These are phyloP conservation scores for Scolanthus callimorphus DNA, from an alignment of 92 coral and sea anemone genomes.

Conservation along the genomic window DNA sequence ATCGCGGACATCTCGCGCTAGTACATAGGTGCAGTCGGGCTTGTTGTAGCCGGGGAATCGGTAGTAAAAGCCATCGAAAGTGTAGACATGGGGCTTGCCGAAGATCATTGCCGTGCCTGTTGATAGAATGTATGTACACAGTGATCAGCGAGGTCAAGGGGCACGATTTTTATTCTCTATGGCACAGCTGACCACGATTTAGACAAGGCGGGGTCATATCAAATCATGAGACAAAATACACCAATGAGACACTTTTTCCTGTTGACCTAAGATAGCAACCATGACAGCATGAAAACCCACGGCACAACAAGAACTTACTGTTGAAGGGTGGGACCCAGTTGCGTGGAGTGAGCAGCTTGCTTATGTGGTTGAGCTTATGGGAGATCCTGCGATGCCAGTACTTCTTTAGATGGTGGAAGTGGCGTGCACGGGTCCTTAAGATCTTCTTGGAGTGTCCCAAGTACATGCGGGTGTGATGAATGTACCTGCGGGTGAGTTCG, in stretches of 20 bases:
- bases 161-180: too few relatives aligned
- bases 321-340: slow-evolving; percentile 96
- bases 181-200: too few relatives aligned
- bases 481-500: slow-evolving; percentile 39
- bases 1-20: slow-evolving; percentile 93
- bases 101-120: slow-evolving; percentile 97
- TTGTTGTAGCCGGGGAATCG: slow-evolving; percentile 87
- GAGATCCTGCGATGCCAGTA: slow-evolving; percentile 56
- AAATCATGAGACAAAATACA: too few relatives aligned
- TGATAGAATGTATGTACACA: background rate
- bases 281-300: too few relatives aligned
- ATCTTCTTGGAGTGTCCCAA: slow-evolving; percentile 57
- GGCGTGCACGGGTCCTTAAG: slow-evolving; percentile 50
- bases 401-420: slow-evolving; percentile 51
- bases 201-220: too few relatives aligned
- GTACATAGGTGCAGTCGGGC: slow-evolving; percentile 81
- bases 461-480: slow-evolving; percentile 44
- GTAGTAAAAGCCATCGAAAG: slow-evolving; percentile 86
- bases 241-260: too few relatives aligned
- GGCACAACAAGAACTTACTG: slow-evolving; percentile 69
- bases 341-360: slow-evolving; percentile 59
- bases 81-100: slow-evolving; percentile 92
- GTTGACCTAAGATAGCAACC: too few relatives aligned
- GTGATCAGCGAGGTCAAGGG: too few relatives aligned
- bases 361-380: slow-evolving; percentile 47